Base-by-base conservation (phyloP, 1,140 invertebrate species). In the Drosophila navojoa region DNA sequence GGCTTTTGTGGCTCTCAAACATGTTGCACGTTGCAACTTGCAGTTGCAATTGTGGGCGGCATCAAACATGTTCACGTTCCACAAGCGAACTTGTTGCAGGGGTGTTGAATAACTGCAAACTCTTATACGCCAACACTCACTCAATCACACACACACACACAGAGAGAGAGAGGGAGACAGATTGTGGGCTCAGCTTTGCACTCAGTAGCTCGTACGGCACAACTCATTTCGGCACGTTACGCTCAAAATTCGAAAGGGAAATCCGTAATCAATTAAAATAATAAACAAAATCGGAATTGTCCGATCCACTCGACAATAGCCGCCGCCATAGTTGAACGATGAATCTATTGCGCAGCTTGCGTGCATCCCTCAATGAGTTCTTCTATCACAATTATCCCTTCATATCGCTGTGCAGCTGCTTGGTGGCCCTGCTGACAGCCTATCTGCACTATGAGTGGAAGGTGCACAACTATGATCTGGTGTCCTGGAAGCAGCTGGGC, bases 381-480 rank as follows among this genome's bases (percentile, higher is more conserved):
- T 86, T 91, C 55, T 62, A 64, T 32, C 16, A 61, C 13, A 68
- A 91, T 45, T 91, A 91, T 47, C 82, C 82, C 0, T 63, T 54
- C 19, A 87, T 91, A 9, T 76, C 71, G n/a, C 25, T 91, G 10
- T 60, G 64, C 25, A 76, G 78, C 45, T 69, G 85, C 7, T 5
- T 77, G 35, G 72, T 70, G 5, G 59, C 76, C 1, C 29, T 90
- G 10, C 1, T 87, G 0, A 86, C 77, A 1, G 87, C 79, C 32
- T 91, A 84, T 22, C 27, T 91, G 42, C 90, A 91, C 57, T 91
- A 90, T 16, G 89, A 91, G 35, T 79, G 78, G 55, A 71, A 72
- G 44, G 68, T 84, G 19, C 71, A 90, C 38, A 72, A 80, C 16
- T 76, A 63, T 22, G 90, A 91, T 59, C 58, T 91, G 10, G 69